These are phyloP conservation scores for Xyrauchen texanus DNA, from an alignment of 2,113 vertebrate species.

Conservation along the genomic window DNA sequence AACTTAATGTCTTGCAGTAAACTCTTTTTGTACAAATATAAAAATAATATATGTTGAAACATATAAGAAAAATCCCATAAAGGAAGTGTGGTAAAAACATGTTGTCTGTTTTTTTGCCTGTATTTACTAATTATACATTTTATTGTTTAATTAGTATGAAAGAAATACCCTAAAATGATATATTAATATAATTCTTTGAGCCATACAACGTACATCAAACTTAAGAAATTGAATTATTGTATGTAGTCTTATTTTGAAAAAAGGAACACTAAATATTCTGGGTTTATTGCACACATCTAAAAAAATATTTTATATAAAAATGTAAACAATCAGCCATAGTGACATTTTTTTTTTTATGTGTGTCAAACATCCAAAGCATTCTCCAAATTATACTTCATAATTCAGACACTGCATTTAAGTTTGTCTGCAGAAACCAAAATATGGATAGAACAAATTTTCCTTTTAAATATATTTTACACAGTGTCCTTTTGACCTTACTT, in stretches of 20 bases:
- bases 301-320: slow-evolving; percentile 31
- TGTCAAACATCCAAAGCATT: slow-evolving; percentile 53
- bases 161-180: too few species aligned
- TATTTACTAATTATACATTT: too few species aligned
- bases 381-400: slow-evolving; percentile 52
- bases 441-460: slow-evolving; percentile 37
- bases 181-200: too few species aligned
- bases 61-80: too few species aligned
- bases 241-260: slow-evolving; percentile 15
- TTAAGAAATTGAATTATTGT: slow-evolving; percentile 49
- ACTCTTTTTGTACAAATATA: too few species aligned
- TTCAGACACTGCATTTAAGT: slow-evolving; percentile 42
- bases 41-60: too few species aligned
- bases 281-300: slow-evolving; percentile 38
- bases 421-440: slow-evolving; percentile 53
- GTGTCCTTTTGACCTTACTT: background rate
- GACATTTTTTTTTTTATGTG: background rate
- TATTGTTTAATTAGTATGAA: too few species aligned
- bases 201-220: background rate
- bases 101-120: too few species aligned
- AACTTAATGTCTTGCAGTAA: too few species aligned
- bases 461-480: slow-evolving; percentile 47
- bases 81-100: too few species aligned
- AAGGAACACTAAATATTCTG: background rate
- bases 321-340: slow-evolving; percentile 49